Evolutionary conservation across 2,888 invertebrate genomes (phyloP).

Genomic region (Tricholauxania praeusta): DNA sequence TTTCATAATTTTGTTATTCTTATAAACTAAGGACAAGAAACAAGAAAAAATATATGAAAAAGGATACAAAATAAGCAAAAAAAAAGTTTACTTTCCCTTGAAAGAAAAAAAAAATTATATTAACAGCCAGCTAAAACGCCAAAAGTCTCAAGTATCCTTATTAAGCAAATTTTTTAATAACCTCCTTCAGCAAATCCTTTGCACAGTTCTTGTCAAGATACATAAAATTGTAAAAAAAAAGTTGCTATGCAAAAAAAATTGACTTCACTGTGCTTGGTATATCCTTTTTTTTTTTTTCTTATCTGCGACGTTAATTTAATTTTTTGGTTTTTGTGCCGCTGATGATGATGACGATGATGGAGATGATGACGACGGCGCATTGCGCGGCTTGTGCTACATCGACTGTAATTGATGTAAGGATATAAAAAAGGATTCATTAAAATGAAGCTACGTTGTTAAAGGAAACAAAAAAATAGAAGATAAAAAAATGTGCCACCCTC

Average conservation of each 20-base stretch:
- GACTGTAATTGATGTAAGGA: constrained; percentile 20
- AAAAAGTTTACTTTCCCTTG: neutral
- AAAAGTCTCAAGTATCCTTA: constrained; percentile 35
- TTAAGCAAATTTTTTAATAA: constrained; percentile 35
- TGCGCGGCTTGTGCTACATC: constrained; percentile 5
- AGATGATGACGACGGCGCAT: constrained; percentile 6
- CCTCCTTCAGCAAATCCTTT: constrained; percentile 9
- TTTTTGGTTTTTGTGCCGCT: constrained; percentile 35
- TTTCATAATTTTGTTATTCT: constrained; percentile 1
- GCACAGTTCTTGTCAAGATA: neutral
- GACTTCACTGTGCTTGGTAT: constrained; percentile 15
- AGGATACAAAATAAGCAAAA: neutral
- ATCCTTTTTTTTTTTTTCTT: constrained; percentile 33
- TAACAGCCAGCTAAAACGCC: constrained; percentile 25
- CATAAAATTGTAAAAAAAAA: constrained; percentile 2
- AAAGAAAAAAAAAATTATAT: constrained; percentile 7
- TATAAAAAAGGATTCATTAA: constrained; percentile 44
- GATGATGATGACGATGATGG: neutral
- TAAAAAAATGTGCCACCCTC: constrained; percentile 47
- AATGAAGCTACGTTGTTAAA: constrained; percentile 6
- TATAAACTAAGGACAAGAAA: neutral
- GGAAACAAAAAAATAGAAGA: constrained; percentile 32
- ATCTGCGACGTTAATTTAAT: constrained; percentile 43
- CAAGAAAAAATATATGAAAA: neutral
- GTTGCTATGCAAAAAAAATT: constrained; percentile 2